phyloP scores from a whole-genome alignment of 2,797 vertebrate species.

The Crocodylus rhombifer region DNA sequence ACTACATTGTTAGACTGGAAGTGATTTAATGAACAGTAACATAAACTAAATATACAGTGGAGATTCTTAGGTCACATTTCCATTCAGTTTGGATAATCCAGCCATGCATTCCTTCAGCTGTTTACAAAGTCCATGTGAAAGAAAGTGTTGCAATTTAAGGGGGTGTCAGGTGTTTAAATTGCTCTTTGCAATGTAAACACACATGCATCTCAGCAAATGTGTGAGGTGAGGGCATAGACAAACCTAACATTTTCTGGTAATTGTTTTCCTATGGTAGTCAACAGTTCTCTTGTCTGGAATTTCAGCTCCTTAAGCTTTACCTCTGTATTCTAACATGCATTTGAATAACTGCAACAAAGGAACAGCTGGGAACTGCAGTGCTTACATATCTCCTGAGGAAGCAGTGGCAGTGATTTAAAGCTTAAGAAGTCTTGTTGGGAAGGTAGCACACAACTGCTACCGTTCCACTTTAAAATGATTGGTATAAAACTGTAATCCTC shows the following conservation, averaged over 20 bases:
- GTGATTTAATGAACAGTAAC: slow-evolving; percentile 49
- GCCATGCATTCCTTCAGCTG: background rate
- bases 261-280: background rate
- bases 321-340: background rate
- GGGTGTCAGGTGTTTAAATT: too few relatives aligned
- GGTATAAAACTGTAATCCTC: background rate
- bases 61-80: background rate
- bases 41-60: slow-evolving; percentile 31
- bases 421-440: background rate
- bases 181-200: background rate
- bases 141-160: background rate
- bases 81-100: background rate
- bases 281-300: background rate
- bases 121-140: background rate
- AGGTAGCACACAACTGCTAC: background rate
- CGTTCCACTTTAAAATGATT: background rate
- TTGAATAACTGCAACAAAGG: background rate
- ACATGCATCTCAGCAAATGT: background rate
- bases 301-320: background rate
- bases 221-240: background rate
- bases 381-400: background rate
- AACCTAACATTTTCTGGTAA: background rate
- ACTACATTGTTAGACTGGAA: slow-evolving; percentile 35
- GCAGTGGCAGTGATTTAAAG: background rate
- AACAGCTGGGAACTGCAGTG: background rate